Percentiles rank a stretch among this genome's conserved stretches.
Evolutionary conservation across 2,888 invertebrate genomes (phyloP).

Genomic region (Scaptomyza polygonia): DNA sequence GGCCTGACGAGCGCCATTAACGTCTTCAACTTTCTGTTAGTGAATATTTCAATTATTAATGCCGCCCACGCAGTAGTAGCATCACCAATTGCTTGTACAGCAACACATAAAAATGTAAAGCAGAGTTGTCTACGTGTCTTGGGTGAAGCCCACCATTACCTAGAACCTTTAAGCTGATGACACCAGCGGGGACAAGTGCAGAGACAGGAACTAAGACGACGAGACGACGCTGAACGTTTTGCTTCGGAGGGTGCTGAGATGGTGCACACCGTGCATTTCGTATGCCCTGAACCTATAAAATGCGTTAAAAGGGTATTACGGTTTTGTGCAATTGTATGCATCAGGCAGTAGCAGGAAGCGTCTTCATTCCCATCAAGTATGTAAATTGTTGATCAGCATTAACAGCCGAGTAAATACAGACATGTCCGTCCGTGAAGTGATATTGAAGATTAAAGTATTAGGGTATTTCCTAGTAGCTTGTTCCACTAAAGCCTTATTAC

Average conservation of each 20-base stretch:
- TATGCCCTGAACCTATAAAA: constrained; percentile 32
- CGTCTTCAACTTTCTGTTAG: constrained; percentile 81
- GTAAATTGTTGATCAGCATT: not conserved
- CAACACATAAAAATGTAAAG: constrained; percentile 73
- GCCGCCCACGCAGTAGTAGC: constrained; percentile 51
- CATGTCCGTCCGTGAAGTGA: not conserved
- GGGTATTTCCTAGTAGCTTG: not conserved
- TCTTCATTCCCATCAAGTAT: not conserved
- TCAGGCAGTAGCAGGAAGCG: not conserved
- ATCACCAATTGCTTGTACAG: constrained; percentile 39
- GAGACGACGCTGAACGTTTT: constrained; percentile 15
- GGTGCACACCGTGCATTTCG: constrained; percentile 75
- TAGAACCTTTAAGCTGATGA: constrained; percentile 68
- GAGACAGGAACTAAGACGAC: not conserved
- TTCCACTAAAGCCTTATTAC: constrained; percentile 19
- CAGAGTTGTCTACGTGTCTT: constrained; percentile 46
- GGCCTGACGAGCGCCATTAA: constrained; percentile 73
- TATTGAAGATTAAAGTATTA: not conserved
- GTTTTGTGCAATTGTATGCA: too few species aligned
- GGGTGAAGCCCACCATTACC: constrained; percentile 23
- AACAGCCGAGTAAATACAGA: not conserved
- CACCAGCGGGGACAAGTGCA: constrained; percentile 20
- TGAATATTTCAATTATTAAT: constrained; percentile 82
- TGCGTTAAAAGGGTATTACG: not conserved
- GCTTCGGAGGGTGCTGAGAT: constrained; percentile 57